Conservation (phyloP, 2,797 vertebrate species). For the Premnoplex brunnescens region DNA sequence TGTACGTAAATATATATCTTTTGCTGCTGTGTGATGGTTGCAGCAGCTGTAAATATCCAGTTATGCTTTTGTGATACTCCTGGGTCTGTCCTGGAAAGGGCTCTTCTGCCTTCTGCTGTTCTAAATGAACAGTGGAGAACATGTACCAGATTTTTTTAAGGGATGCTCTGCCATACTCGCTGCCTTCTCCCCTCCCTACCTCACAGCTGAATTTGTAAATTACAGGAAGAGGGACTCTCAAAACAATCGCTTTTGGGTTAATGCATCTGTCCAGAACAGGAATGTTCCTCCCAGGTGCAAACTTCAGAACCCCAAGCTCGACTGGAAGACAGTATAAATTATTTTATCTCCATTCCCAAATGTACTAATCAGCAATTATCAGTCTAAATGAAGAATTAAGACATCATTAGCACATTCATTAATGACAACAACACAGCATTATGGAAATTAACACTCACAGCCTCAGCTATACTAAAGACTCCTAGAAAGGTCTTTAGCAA, state of each 20-base stretch:
- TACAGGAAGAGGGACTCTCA: background rate
- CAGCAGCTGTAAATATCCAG: background rate
- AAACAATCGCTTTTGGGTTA: background rate
- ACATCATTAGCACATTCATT: conserved; percentile 17
- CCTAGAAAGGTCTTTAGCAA: background rate
- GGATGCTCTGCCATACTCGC: rapidly evolving
- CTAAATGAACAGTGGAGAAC: background rate
- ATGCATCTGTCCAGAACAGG: background rate
- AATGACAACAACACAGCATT: background rate
- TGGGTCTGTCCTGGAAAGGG: background rate
- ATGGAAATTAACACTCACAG: background rate
- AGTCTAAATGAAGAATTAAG: conserved; percentile 20
- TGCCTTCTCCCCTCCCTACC: background rate
- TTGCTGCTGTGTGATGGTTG: background rate
- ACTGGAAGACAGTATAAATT: background rate
- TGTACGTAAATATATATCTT: rapidly evolving
- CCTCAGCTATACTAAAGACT: background rate
- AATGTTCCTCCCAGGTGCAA: background rate
- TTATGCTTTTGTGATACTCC: background rate
- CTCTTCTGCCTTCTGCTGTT: background rate
- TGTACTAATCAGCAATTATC: background rate
- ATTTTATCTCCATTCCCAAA: background rate
- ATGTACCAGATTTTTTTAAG: background rate
- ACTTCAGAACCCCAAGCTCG: background rate
- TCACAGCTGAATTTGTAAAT: background rate